Base-by-base conservation (phyloP, 2,888 invertebrate species). In the Hofmannophila pseudospretella region DNA sequence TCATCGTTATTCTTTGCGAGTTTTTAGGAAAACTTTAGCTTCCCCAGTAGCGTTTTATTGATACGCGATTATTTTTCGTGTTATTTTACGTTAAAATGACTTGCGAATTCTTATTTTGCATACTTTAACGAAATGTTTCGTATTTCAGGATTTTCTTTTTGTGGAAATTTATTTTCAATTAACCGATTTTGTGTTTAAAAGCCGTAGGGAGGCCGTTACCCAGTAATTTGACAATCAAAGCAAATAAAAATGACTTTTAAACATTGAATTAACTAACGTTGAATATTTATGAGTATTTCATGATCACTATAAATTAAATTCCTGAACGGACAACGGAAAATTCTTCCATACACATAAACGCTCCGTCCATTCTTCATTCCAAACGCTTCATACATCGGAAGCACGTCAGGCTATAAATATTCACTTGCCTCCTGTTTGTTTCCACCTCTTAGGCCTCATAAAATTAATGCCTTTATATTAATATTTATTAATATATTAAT, bases 401-500 rank as follows among this genome's bases (percentile, higher is more conserved):
- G 73, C 68, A 72, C 58, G 61, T 58, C 54, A 52, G 42, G 68
- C 64, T 53, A 82, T 81, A 84, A 82, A 81, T 84, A 79, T 80
- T 76, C 74, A 75, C 78, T 77, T 69, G 65, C 66, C 66, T 66
- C 54, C 58, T 63, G 67, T 71, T 72, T 73, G 72, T 74, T 76
- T 72, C 70, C 71, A 72, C 71, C 75, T 80, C 75, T 79, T 76
- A 78, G 77, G 69, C 73, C 70, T 73, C 78, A 62, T 85, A 78
- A 84, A 81, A 72, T 80, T 82, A 82, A 84, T 84, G 68, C 68
- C 58, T 58, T 56, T 60, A 71, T 77, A 82, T 82, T 82, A 77
- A 75, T 80, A 81, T 82, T 82, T 81, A 81, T 81, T 82, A 78
- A 79, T 77, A 72, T 72, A 72, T 65, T 70, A 68, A 72, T 70